These are phyloP conservation scores for Heliothis peltigera DNA, from an alignment of 2,888 invertebrate genomes.

Conservation along the genomic window DNA sequence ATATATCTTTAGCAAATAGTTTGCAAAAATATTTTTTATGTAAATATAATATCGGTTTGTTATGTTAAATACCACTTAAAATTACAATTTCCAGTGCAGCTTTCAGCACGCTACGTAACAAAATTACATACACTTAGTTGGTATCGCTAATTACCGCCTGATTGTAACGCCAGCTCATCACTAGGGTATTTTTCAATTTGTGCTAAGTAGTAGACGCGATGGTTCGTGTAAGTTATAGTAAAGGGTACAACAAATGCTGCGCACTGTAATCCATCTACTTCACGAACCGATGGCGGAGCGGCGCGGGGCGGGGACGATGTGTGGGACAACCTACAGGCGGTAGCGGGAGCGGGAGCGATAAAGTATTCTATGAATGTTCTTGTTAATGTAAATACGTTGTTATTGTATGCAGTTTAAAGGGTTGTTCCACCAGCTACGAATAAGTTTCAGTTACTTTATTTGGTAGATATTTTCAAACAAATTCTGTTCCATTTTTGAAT, in stretches of 20 bases:
- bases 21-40: too few relatives aligned
- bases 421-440: too few relatives aligned
- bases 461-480: too few relatives aligned
- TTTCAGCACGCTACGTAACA: too few relatives aligned
- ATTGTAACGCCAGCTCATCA: constrained; percentile 45
- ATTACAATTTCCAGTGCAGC: too few relatives aligned
- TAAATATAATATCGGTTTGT: too few relatives aligned
- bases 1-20: too few relatives aligned
- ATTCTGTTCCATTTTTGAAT: too few relatives aligned
- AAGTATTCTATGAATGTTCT: background rate
- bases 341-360: constrained; percentile 22
- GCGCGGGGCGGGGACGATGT: constrained; percentile 58
- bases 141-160: constrained; percentile 33
- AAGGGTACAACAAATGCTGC: constrained; percentile 78
- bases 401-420: background rate
- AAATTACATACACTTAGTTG: background rate
- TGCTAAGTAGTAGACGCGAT: constrained; percentile 61
- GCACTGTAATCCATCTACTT: constrained; percentile 87
- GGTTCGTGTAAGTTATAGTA: constrained; percentile 70
- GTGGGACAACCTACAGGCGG: constrained; percentile 47
- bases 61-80: too few relatives aligned
- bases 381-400: background rate
- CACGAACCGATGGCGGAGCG: constrained; percentile 77
- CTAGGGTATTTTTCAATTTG: constrained; percentile 68
- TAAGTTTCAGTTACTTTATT: too few relatives aligned